These are phyloP conservation scores for Laodelphax striatellus DNA, from an alignment of 1,140 invertebrate species.

Conservation along the genomic window DNA sequence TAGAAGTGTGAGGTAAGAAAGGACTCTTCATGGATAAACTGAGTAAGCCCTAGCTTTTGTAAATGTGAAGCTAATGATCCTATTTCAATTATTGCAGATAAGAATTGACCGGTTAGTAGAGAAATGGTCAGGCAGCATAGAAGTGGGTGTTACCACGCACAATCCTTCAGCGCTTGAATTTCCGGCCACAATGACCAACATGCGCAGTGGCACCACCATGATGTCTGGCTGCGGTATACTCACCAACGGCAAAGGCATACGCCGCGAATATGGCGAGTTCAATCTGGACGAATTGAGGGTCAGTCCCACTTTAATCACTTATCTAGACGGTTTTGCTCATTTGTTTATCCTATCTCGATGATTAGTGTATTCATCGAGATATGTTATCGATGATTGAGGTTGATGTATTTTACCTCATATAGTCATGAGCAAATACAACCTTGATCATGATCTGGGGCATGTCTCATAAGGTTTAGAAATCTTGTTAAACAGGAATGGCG, in stretches of 20 bases:
- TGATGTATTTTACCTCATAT: too few species aligned
- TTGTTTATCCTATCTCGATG: too few species aligned
- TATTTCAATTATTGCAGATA: constrained; percentile 48
- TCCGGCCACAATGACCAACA: constrained; percentile 95
- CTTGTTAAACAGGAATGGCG: too few species aligned
- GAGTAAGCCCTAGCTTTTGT: too few species aligned
- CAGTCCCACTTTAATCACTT: constrained; percentile 15
- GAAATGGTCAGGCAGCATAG: constrained; percentile 89
- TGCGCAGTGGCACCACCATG: constrained; percentile 85
- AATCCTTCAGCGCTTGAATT: constrained; percentile 81
- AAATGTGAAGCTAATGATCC: neutral
- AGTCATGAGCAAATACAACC: too few species aligned
- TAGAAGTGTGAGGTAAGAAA: too few species aligned
- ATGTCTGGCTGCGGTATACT: constrained; percentile 94
- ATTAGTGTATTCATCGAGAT: too few species aligned
- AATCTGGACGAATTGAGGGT: constrained; percentile 86
- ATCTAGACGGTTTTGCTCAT: too few species aligned
- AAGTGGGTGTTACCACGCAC: constrained; percentile 89
- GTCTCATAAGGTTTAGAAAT: too few species aligned
- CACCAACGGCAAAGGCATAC: constrained; percentile 85
- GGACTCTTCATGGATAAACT: too few species aligned
- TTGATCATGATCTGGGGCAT: too few species aligned
- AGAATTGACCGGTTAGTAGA: constrained; percentile 81
- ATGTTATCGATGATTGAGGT: too few species aligned
- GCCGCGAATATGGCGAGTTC: constrained; percentile 85